These are phyloP conservation scores for Drosophila simulans DNA, from an alignment of 1,140 invertebrate species.

Conservation along the genomic window DNA sequence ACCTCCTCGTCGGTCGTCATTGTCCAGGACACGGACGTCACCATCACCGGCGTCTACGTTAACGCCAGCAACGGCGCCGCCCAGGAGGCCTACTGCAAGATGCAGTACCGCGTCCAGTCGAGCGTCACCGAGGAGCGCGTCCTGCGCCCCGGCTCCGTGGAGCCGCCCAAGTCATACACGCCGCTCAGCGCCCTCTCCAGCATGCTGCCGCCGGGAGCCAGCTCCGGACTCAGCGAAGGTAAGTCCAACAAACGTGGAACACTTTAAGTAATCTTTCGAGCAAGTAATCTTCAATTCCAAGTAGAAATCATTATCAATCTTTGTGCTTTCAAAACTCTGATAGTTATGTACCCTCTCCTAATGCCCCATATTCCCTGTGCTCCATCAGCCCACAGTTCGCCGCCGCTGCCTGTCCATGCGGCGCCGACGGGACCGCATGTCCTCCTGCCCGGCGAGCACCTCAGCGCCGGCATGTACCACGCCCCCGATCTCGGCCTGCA, in stretches of 20 bases:
- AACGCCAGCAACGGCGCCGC: slow-evolving; percentile 90
- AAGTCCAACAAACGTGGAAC: slow-evolving; percentile 9
- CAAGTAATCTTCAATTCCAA: neutral
- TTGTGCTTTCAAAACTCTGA: no score
- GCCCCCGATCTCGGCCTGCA: slow-evolving; percentile 76
- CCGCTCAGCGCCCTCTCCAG: slow-evolving; percentile 93
- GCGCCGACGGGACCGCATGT: slow-evolving; percentile 54
- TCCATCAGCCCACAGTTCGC: slow-evolving; percentile 65
- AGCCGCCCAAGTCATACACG: slow-evolving; percentile 92
- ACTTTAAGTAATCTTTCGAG: no score
- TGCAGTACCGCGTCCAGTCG: slow-evolving; percentile 89
- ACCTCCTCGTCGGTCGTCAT: slow-evolving; percentile 87
- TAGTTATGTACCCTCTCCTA: neutral
- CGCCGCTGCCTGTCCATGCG: slow-evolving; percentile 58
- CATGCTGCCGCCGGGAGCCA: slow-evolving; percentile 92
- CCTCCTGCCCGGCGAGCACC: slow-evolving; percentile 58
- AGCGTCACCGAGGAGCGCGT: slow-evolving; percentile 84
- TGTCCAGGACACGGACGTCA: slow-evolving; percentile 93
- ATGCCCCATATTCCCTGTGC: neutral
- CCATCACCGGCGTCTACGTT: slow-evolving; percentile 92
- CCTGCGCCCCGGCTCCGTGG: slow-evolving; percentile 90
- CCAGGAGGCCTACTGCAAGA: slow-evolving; percentile 92
- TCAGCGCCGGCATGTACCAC: slow-evolving; percentile 77
- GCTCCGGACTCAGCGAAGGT: slow-evolving; percentile 68
- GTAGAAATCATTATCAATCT: neutral